These are phyloP conservation scores for Scytalopus superciliaris DNA, from an alignment of 2,113 vertebrate species.

Conservation along the genomic window DNA sequence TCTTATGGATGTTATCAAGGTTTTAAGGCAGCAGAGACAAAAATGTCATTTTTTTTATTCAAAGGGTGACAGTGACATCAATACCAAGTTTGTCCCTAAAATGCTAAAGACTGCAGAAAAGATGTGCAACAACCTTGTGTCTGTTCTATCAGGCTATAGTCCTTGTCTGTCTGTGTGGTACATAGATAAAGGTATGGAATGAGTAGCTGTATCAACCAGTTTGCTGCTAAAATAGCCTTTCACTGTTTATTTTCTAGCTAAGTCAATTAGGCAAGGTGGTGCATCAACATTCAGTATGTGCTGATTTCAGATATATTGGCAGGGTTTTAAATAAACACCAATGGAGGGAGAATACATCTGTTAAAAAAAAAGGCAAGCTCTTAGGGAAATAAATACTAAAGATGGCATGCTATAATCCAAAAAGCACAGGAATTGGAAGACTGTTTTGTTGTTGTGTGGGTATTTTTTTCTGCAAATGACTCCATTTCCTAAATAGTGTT, in stretches of 20 bases:
- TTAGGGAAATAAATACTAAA: conserved; percentile 45
- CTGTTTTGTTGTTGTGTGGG: background rate
- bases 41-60: background rate
- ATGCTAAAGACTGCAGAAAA: conserved; percentile 13
- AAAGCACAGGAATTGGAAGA: conserved; percentile 28
- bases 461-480: conserved; percentile 32
- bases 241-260: conserved; percentile 67
- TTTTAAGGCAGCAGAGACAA: background rate
- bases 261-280: conserved; percentile 61
- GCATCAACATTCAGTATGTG: conserved; percentile 18
- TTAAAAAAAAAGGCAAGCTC: background rate
- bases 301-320: conserved; percentile 43
- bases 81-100: background rate
- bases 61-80: background rate
- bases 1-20: background rate
- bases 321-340: conserved; percentile 39
- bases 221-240: conserved; percentile 58
- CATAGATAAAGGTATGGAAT: conserved; percentile 67
- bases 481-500: conserved; percentile 7
- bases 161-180: conserved; percentile 40
- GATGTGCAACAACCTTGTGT: background rate
- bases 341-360: conserved; percentile 17
- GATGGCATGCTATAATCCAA: background rate
- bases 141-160: background rate
- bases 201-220: conserved; percentile 53